These are phyloP conservation scores for Paramuricea clavata DNA, from an alignment of 92 coral and sea anemone species.

Conservation along the genomic window DNA sequence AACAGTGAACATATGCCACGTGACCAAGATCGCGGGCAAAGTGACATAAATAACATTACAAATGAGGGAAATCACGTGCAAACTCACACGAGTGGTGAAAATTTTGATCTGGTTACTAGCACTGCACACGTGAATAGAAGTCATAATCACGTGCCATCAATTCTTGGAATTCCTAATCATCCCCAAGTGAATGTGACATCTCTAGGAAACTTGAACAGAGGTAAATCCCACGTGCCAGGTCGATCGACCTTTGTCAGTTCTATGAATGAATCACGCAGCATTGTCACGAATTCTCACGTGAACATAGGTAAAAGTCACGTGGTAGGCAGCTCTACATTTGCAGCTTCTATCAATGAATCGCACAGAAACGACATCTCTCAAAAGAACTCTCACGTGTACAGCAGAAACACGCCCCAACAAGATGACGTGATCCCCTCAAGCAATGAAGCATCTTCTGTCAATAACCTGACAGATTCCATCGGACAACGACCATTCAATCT, in stretches of 20 bases:
- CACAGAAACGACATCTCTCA: not conserved
- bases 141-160: not conserved
- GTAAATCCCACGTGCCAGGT: not conserved
- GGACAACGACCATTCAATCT: conserved; percentile 20
- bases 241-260: not conserved
- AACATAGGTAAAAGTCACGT: too few species aligned
- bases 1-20: too few species aligned
- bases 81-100: not conserved
- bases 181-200: not conserved
- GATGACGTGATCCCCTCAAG: not conserved
- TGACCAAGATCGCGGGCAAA: too few species aligned
- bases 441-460: not conserved
- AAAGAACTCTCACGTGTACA: not conserved
- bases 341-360: too few species aligned
- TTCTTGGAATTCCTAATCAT: not conserved
- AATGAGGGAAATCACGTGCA: not conserved
- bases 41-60: too few species aligned
- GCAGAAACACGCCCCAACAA: not conserved
- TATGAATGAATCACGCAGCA: not conserved
- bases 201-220: too few species aligned
- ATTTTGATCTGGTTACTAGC: not conserved
- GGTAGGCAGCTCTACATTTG: too few species aligned
- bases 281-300: too few species aligned
- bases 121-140: not conserved
- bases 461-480: not conserved